A percentile compares a stretch with the other conserved stretches of the same genome.
These are phyloP conservation scores for Phalacrocorax carbo DNA, from an alignment of 2,113 vertebrate species.

Conservation along the genomic window DNA sequence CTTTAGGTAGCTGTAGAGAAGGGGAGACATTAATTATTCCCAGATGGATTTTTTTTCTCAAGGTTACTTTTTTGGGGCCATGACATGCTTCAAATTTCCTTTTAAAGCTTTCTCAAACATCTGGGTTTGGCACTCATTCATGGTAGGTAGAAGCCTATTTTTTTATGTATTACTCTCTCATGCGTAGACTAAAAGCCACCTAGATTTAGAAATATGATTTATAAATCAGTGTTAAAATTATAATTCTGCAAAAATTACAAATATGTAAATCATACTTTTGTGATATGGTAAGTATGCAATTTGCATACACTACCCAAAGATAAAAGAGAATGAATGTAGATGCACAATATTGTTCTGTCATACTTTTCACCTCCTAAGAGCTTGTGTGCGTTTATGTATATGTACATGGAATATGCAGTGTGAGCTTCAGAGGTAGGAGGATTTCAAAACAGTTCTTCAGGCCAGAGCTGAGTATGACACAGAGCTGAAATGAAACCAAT, in stretches of 20 bases:
- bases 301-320: not conserved
- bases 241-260: not conserved
- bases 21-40: not conserved
- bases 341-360: not conserved
- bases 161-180: not conserved
- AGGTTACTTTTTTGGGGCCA: not conserved
- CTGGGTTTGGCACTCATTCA: not conserved
- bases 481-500: slow-evolving; percentile 25
- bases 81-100: not conserved
- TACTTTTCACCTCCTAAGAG: not conserved
- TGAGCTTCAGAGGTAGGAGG: not conserved
- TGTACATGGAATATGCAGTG: not conserved
- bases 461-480: not conserved
- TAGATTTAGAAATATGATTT: not conserved
- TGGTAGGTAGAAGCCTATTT: not conserved
- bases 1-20: not conserved
- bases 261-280: not conserved
- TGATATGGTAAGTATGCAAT: not conserved
- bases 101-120: not conserved
- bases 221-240: not conserved
- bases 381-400: rapidly evolving
- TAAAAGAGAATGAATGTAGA: not conserved
- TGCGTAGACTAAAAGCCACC: not conserved
- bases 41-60: not conserved
- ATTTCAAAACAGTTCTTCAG: slow-evolving; percentile 26